These are phyloP conservation scores for Isurus oxyrinchus DNA, from an alignment of 2,113 vertebrate genomes.

Conservation along the genomic window DNA sequence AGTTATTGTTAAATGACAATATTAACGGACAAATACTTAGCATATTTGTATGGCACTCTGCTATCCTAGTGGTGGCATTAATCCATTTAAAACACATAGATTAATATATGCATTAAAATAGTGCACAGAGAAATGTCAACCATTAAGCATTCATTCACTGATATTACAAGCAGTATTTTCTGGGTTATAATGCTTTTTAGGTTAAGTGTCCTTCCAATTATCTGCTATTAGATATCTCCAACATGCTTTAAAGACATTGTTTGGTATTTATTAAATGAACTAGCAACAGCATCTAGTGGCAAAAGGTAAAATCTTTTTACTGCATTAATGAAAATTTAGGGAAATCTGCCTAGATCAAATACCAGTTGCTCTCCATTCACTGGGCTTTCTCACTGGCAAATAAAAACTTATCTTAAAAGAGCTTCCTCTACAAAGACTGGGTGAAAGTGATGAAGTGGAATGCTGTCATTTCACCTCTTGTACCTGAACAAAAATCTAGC, in stretches of 20 bases:
- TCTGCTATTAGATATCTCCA: not conserved
- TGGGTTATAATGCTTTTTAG: not conserved
- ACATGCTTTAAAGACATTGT: not conserved
- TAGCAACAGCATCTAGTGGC: not conserved
- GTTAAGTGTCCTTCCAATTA: not conserved
- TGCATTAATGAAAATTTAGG: slow-evolving; percentile 1
- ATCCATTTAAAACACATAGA: not conserved
- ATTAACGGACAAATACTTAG: not conserved
- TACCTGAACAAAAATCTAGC: not conserved
- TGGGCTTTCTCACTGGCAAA: not conserved
- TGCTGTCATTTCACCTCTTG: not conserved
- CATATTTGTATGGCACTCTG: not conserved
- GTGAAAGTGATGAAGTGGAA: not conserved
- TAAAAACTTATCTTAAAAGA: not conserved
- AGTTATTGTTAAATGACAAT: not conserved
- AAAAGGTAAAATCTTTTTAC: not conserved
- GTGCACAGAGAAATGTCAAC: not conserved
- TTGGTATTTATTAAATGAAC: slow-evolving; percentile 10
- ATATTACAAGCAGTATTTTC: not conserved
- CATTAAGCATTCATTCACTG: not conserved
- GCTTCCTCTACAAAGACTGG: not conserved
- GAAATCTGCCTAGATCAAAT: not conserved
- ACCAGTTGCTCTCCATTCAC: not conserved
- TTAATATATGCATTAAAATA: not conserved
- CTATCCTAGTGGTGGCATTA: not conserved